Evolutionary conservation across 2,888 invertebrate species (phyloP), one percentile per base, ranked within the genome.

Genomic region (Lepidocyrtinus sp.): DNA sequence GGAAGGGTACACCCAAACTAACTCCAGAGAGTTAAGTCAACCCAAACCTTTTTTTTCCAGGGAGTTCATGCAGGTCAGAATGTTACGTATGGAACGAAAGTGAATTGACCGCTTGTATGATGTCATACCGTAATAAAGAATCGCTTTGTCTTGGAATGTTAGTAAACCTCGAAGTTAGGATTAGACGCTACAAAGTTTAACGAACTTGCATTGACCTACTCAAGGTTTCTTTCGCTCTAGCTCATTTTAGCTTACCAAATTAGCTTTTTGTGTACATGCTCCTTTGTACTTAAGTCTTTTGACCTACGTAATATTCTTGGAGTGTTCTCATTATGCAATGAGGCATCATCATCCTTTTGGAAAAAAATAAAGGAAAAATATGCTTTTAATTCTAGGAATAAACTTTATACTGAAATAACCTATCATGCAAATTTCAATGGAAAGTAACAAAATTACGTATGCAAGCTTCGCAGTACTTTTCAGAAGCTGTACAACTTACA

Each of bases 121-220:
- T 77, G 71, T 61, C n/a, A n/a, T n/a, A n/a, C n/a, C n/a, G 70
- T 65, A 64, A 22, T 17, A 68, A 15, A 68, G n/a, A 26, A 7
- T 21, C 27, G 21, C 36, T 68, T 50, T 50, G 9, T 68, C 17
- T 27, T 27, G 36, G 5, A 64, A 25, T 24, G 46, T 7, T 46
- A 2, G 17, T 15, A 2, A 26, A 17, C 55, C 36, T 64, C 21
- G 2, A 64, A 36, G 7, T 26, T 64, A 17, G 17, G 27, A 68
- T 17, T 24, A 17, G 45, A 62, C 22, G 24, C 27, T 21, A 45
- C 9, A 63, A 7, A 21, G 73, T 78, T 55, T 59, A 78, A 78
- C 59, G 77, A 78, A 78, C 77, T 67, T 50, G 7, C 21, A 27
- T 67, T 78, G 77, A 78, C 71, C 75, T 70, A 55, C 19, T 46